phyloP scores from a whole-genome alignment of 2,888 invertebrate genomes.

The Tetropium fuscum region DNA sequence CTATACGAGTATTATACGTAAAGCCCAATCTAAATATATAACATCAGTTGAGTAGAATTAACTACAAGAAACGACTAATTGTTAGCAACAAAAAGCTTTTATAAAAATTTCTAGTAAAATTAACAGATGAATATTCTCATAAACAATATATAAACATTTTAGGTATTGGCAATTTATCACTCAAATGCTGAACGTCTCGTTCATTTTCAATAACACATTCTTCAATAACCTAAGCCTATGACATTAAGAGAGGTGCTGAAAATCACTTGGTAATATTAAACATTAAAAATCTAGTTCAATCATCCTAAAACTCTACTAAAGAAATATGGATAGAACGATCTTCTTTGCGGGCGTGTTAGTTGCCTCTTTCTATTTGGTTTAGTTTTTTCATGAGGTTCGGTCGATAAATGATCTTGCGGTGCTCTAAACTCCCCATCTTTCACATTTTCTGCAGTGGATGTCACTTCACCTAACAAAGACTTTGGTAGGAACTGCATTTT shows the following conservation, averaged over 20 bases:
- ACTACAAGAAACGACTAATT: background rate
- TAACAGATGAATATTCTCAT: conserved; percentile 2
- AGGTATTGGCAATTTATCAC: conserved; percentile 25
- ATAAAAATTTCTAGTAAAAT: conserved; percentile 15
- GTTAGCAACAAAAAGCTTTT: conserved; percentile 2
- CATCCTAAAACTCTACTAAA: conserved; percentile 69
- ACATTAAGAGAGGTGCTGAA: conserved; percentile 9
- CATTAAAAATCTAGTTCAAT: conserved; percentile 32
- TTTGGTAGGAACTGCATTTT: conserved; percentile 52
- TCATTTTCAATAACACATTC: conserved; percentile 2
- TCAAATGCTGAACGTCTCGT: conserved; percentile 11
- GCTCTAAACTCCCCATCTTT: conserved; percentile 31
- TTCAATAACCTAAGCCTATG: conserved; percentile 17
- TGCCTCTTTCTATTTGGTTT: conserved; percentile 67
- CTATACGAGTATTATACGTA: background rate
- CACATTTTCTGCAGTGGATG: conserved; percentile 21
- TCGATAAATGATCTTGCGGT: conserved; percentile 24
- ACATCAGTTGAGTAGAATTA: background rate
- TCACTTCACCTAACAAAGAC: conserved; percentile 44
- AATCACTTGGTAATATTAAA: conserved; percentile 14
- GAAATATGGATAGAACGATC: conserved; percentile 70
- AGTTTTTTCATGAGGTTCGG: conserved; percentile 41
- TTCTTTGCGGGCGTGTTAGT: conserved; percentile 66
- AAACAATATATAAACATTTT: conserved; percentile 3
- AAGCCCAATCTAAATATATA: conserved; percentile 4